Evolutionary conservation across 2,888 invertebrate species (phyloP), one percentile per base, ranked within the genome.

Genomic region (Volucella inflata): DNA sequence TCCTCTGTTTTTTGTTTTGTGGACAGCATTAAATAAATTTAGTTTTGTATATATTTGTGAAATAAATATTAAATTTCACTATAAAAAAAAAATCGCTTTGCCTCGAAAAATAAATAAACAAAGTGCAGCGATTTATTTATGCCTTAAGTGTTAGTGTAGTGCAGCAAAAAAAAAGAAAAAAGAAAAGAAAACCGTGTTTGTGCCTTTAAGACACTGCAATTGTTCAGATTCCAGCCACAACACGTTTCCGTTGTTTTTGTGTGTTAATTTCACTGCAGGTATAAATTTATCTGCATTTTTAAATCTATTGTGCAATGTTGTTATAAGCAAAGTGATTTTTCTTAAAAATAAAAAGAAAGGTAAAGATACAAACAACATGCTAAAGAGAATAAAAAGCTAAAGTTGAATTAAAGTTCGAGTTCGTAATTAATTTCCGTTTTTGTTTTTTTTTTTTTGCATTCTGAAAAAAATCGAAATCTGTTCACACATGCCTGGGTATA

Each of bases 291-390:
- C 74, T 80, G 75, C 80, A 75, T 70, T 30, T 30, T 71, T 48
- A 62, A 80, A 71, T 84, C 75, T 60, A 75, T 80, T 84, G 84
- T 84, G 84, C 75, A 84, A 84, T 53, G 65, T 48, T 40, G 8
- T 42, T 48, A 40, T 60, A 65, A 44, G 21, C 53, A 77, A 30
- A 60, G n/a, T n/a, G n/a, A n/a, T n/a, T n/a, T n/a, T n/a, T n/a
- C n/a, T n/a, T n/a, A 21, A 38, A 55, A 51, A 21, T 2, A 21
- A 2, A 2, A 21, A 30, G 6, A 30, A 30, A 30, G 6, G 6
- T 6, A 30, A 6, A 30, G 6, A 30, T 30, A 3, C 30, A 30
- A 30, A 30, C 30, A 64, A 16, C 48, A 50, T 11, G n/a, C 30
- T 40, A 30, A 50, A 42, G n/a, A 30, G 46, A 67, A 67, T 16